A percentile compares a stretch with the other conserved stretches of the same genome.
These are phyloP conservation scores for Zootermopsis nevadensis DNA, from an alignment of 2,888 invertebrate species.

Conservation along the genomic window DNA sequence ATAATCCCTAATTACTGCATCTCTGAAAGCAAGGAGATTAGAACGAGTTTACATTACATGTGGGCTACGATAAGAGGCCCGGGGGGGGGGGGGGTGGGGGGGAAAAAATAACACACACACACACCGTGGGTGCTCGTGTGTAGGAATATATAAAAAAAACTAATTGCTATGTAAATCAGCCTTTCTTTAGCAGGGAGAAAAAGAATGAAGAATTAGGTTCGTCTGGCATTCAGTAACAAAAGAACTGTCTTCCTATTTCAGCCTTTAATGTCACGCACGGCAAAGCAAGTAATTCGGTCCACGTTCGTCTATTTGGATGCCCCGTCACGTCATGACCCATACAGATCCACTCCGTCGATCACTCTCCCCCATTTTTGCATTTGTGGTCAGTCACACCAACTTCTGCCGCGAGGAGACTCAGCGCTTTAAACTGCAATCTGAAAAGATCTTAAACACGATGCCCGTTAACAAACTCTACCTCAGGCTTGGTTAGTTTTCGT, in stretches of 20 bases:
- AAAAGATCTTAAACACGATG: no score
- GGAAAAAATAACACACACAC: background rate
- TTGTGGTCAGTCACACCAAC: no score
- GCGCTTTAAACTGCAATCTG: no score
- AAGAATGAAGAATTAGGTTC: background rate
- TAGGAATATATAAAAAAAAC: conserved; percentile 16
- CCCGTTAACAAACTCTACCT: no score
- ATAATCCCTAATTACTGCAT: no score
- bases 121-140: background rate
- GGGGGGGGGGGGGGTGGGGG: background rate
- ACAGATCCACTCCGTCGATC: no score
- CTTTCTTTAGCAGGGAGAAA: background rate
- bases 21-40: no score
- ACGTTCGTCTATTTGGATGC: background rate
- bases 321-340: background rate
- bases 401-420: no score
- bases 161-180: background rate
- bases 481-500: no score
- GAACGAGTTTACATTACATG: no score
- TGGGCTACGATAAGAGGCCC: no score
- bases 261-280: background rate
- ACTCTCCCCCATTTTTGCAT: no score
- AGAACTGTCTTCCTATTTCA: background rate
- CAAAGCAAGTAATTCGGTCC: background rate
- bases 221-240: background rate